These are phyloP conservation scores for Erythrocebus patas DNA, from an alignment of 2,113 vertebrate genomes.

Conservation along the genomic window DNA sequence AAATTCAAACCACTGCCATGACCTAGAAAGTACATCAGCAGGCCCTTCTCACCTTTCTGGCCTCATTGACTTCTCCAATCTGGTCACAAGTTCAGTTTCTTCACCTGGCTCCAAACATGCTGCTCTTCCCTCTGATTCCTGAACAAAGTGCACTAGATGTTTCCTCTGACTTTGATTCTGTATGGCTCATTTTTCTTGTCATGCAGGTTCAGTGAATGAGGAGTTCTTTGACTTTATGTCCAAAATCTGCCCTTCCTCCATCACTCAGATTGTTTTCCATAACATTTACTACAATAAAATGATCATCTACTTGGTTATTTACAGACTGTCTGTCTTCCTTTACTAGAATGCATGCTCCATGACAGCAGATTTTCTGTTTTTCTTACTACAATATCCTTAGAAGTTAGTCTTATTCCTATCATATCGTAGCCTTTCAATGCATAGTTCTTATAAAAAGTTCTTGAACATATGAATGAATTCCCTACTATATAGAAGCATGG, in stretches of 20 bases:
- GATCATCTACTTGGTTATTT: background rate
- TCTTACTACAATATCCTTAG: background rate
- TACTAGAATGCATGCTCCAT: background rate
- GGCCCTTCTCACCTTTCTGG: background rate
- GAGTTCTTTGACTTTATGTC: background rate
- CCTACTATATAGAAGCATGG: background rate
- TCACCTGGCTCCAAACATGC: background rate
- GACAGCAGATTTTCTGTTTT: background rate
- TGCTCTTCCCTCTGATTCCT: background rate
- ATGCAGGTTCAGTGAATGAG: background rate
- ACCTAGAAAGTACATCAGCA: background rate
- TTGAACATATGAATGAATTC: background rate
- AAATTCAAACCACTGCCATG: background rate
- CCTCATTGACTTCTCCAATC: background rate
- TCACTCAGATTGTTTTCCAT: background rate
- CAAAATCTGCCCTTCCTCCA: background rate
- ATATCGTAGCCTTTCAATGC: background rate
- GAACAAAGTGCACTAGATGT: background rate
- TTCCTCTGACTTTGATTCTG: background rate
- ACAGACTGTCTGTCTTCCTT: background rate
- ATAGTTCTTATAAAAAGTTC: background rate
- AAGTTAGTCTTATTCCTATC: background rate
- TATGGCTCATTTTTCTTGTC: background rate
- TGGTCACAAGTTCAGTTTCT: background rate
- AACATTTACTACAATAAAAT: background rate